Conservation (phyloP, 2,113 vertebrate genomes). For the Buteo buteo region DNA sequence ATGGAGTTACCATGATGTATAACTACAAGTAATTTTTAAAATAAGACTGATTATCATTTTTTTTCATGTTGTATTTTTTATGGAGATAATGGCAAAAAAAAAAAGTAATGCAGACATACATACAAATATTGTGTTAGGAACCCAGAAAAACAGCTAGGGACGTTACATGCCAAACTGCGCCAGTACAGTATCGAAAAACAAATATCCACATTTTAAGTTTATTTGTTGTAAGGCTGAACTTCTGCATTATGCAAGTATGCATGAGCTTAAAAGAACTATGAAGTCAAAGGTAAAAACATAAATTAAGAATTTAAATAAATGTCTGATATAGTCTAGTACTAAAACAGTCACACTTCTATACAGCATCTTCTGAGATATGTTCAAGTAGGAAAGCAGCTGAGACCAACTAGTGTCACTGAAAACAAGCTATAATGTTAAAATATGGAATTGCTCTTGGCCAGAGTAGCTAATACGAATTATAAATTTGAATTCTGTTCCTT, state of each 20-base stretch:
- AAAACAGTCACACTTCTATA: neutral
- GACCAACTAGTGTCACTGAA: neutral
- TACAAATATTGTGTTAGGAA: neutral
- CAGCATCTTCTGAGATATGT: neutral
- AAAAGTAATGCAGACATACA: neutral
- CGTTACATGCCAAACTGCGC: neutral
- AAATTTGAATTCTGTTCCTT: slow-evolving; percentile 7
- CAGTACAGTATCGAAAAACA: neutral
- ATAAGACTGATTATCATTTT: neutral
- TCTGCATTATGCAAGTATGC: neutral
- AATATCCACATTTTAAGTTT: neutral
- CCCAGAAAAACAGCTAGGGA: neutral
- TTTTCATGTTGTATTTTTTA: neutral
- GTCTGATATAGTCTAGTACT: neutral
- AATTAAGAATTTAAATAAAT: neutral
- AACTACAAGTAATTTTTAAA: neutral
- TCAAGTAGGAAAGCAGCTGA: slow-evolving; percentile 18
- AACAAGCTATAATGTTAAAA: slow-evolving; percentile 19
- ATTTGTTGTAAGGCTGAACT: neutral
- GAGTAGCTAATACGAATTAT: neutral
- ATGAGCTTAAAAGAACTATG: neutral
- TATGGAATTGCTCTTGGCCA: slow-evolving; percentile 13
- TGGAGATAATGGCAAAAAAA: neutral
- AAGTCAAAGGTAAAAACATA: neutral
- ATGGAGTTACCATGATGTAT: neutral